A percentile compares a stretch with the other conserved stretches of the same genome.
These are phyloP conservation scores for Actinostola sp. DNA, from an alignment of 92 coral and sea anemone genomes.

Conservation along the genomic window DNA sequence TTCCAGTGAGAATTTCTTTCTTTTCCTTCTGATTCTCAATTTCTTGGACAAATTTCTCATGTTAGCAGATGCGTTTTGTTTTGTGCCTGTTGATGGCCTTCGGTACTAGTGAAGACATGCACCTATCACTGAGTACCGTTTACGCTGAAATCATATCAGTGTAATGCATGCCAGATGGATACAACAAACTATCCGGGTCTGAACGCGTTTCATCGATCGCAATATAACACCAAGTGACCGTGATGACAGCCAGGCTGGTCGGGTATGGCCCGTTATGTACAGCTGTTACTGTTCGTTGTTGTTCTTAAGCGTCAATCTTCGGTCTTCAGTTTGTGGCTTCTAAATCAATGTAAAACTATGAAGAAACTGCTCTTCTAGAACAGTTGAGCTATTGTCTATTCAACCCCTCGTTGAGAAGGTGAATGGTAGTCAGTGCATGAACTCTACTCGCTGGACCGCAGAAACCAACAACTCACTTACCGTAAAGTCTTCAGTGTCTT, in stretches of 20 bases:
- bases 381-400: background rate
- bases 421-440: background rate
- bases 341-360: background rate
- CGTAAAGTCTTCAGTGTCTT: background rate
- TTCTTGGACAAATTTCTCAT: conserved; percentile 8
- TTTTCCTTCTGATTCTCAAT: background rate
- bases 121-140: background rate
- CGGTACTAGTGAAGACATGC: background rate
- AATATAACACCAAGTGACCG: no score
- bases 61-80: background rate
- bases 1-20: background rate
- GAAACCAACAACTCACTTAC: background rate
- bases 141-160: no score
- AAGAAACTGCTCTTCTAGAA: background rate
- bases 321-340: background rate
- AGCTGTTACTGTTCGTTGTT: background rate
- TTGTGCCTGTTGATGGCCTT: background rate
- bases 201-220: no score
- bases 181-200: no score
- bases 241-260: no score
- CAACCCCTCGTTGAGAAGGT: background rate
- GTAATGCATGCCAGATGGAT: no score
- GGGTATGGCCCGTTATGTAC: no score
- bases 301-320: background rate
- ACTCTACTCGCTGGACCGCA: no score